Percentiles rank a stretch among this genome's conserved stretches.
phyloP scores from a whole-genome alignment of 2,113 vertebrate genomes.

The Acrocephalus kingi region DNA sequence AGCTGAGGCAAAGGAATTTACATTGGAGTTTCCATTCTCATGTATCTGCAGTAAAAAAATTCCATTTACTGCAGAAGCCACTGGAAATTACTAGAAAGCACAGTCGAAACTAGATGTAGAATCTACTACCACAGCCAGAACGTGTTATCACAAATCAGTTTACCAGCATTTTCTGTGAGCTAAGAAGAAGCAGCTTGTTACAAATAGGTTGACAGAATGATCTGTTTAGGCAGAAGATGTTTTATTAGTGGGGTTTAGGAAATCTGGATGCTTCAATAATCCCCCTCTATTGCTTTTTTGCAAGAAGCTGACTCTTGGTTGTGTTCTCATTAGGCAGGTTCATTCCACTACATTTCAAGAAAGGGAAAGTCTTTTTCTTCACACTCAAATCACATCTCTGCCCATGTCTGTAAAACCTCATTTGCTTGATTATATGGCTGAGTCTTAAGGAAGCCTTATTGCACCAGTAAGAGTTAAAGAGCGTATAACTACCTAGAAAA shows the following conservation, averaged over 20 bases:
- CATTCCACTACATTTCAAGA: background rate
- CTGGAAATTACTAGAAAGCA: background rate
- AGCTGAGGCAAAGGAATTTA: background rate
- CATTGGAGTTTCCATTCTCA: background rate
- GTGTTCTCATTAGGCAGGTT: background rate
- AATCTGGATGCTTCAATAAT: background rate
- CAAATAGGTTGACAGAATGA: background rate
- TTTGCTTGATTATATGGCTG: background rate
- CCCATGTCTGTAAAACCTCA: background rate
- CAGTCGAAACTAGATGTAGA: background rate
- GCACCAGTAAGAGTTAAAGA: background rate
- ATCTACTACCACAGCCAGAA: background rate
- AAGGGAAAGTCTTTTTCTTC: background rate
- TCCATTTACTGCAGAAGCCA: background rate
- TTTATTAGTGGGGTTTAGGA: background rate
- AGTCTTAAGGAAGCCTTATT: background rate
- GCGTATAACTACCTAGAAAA: background rate
- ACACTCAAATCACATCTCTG: background rate
- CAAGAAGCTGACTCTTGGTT: background rate
- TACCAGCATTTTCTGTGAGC: background rate
- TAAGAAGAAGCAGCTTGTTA: background rate
- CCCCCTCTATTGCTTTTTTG: background rate
- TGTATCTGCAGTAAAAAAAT: background rate
- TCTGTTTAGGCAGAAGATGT: background rate
- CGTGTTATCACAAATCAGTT: background rate